Percentiles rank a stretch among this genome's conserved stretches.
These are phyloP conservation scores for Trachelus iudaicus DNA, from an alignment of 2,888 invertebrate species.

Conservation along the genomic window DNA sequence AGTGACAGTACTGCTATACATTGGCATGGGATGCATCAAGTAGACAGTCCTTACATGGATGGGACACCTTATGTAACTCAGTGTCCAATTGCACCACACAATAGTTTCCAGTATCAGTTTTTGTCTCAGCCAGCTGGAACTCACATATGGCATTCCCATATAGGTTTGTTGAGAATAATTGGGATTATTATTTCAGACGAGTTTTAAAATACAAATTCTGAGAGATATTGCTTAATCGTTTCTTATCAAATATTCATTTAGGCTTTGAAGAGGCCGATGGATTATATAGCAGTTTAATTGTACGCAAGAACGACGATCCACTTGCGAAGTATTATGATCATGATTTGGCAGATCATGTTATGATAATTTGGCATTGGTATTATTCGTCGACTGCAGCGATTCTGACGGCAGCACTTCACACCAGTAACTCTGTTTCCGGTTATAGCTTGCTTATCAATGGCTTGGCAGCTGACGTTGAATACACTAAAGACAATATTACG, in stretches of 20 bases:
- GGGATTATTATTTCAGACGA: not conserved
- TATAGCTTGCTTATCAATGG: constrained; percentile 51
- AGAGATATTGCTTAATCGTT: not conserved
- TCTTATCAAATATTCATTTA: constrained; percentile 11
- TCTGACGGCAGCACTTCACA: constrained; percentile 41
- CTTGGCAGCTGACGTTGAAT: constrained; percentile 39
- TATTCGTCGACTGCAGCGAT: constrained; percentile 38
- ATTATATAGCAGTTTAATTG: constrained; percentile 62
- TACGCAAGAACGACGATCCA: constrained; percentile 53
- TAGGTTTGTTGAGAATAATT: constrained; percentile 31
- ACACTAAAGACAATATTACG: constrained; percentile 25
- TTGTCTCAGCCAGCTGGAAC: constrained; percentile 61
- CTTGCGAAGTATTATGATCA: constrained; percentile 63
- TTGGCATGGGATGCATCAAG: constrained; percentile 68
- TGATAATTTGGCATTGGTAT: constrained; percentile 68
- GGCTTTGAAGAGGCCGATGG: constrained; percentile 67
- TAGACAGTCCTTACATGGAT: constrained; percentile 62
- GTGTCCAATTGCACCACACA: constrained; percentile 62
- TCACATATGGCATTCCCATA: constrained; percentile 66
- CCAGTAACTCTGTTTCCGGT: constrained; percentile 32
- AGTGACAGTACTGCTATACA: constrained; percentile 66
- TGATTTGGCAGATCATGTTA: constrained; percentile 67
- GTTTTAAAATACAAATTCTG: not conserved
- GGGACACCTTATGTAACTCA: constrained; percentile 65
- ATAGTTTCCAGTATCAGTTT: constrained; percentile 60